These are phyloP conservation scores for Hypomesus transpacificus DNA, from an alignment of 2,113 vertebrate genomes.

Conservation along the genomic window DNA sequence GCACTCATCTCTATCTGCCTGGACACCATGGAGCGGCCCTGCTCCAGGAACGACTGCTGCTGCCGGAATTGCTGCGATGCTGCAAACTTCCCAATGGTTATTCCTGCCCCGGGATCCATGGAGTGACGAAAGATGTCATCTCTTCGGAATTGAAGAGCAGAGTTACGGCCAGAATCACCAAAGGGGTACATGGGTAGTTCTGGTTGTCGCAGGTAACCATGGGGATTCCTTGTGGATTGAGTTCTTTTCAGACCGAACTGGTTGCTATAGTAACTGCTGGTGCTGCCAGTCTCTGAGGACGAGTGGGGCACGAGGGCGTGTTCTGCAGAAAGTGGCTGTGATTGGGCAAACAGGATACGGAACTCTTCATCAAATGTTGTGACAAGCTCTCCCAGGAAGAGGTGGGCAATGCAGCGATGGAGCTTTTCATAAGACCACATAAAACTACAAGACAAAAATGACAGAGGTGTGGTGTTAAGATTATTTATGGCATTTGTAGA, in stretches of 20 bases:
- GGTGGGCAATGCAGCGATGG: slow-evolving; percentile 92
- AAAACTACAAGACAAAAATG: slow-evolving; percentile 74
- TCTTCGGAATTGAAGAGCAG: slow-evolving; percentile 77
- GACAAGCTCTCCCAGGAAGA: slow-evolving; percentile 94
- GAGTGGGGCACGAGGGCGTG: slow-evolving; percentile 68
- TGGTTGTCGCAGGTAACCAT: slow-evolving; percentile 62
- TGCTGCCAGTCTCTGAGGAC: slow-evolving; percentile 50
- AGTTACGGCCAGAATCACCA: slow-evolving; percentile 75
- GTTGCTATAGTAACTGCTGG: slow-evolving; percentile 59
- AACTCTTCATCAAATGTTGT: slow-evolving; percentile 95
- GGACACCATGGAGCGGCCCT: slow-evolving; percentile 74
- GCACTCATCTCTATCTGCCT: slow-evolving; percentile 82
- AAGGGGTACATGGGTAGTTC: slow-evolving; percentile 75
- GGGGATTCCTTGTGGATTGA: slow-evolving; percentile 71
- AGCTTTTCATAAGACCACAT: slow-evolving; percentile 99
- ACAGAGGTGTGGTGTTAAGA: background rate
- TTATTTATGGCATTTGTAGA: background rate
- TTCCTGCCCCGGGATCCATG: slow-evolving; percentile 58
- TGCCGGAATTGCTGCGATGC: slow-evolving; percentile 67
- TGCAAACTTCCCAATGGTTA: slow-evolving; percentile 70
- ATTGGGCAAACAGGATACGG: slow-evolving; percentile 93
- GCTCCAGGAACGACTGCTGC: slow-evolving; percentile 69
- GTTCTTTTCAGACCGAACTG: slow-evolving; percentile 72
- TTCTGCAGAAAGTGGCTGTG: slow-evolving; percentile 85
- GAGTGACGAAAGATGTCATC: slow-evolving; percentile 79